Conservation (phyloP, 2,888 invertebrate species). For the Polymixis lichenea region DNA sequence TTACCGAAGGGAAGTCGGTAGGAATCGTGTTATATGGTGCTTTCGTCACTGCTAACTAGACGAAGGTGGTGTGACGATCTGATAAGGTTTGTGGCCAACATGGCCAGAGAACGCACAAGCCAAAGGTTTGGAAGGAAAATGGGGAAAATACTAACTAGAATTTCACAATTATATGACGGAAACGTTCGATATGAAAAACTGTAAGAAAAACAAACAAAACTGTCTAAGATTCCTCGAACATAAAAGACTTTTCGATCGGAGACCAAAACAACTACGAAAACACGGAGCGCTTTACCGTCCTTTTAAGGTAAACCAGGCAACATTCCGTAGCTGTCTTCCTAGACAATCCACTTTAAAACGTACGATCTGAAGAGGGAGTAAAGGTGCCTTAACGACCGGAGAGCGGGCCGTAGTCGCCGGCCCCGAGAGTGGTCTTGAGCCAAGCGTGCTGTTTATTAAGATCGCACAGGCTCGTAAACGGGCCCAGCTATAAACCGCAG, state of each 20-base stretch:
- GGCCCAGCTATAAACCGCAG: slow-evolving; percentile 75
- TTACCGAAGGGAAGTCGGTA: too few relatives aligned
- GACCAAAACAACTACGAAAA: not conserved
- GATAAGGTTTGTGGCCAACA: too few relatives aligned
- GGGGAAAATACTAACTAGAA: not conserved
- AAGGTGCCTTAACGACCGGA: slow-evolving; percentile 51
- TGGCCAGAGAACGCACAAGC: too few relatives aligned
- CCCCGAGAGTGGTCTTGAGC: slow-evolving; percentile 52
- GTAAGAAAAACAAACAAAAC: not conserved
- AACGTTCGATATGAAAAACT: not conserved
- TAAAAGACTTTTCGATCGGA: not conserved
- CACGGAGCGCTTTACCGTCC: not conserved
- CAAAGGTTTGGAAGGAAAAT: too few relatives aligned
- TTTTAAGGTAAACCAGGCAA: slow-evolving; percentile 13
- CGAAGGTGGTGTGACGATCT: too few relatives aligned
- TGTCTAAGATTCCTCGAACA: not conserved
- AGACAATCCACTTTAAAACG: slow-evolving; percentile 52
- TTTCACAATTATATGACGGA: not conserved
- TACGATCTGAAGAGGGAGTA: slow-evolving; percentile 35
- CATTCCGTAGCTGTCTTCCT: slow-evolving; percentile 18
- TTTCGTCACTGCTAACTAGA: too few relatives aligned
- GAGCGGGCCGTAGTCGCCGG: slow-evolving; percentile 22
- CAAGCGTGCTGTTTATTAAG: slow-evolving; percentile 74
- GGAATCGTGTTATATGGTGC: too few relatives aligned
- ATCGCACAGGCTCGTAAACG: slow-evolving; percentile 75